Evolutionary conservation across 2,888 invertebrate species (phyloP).

Genomic region (Apodemia mormo): DNA sequence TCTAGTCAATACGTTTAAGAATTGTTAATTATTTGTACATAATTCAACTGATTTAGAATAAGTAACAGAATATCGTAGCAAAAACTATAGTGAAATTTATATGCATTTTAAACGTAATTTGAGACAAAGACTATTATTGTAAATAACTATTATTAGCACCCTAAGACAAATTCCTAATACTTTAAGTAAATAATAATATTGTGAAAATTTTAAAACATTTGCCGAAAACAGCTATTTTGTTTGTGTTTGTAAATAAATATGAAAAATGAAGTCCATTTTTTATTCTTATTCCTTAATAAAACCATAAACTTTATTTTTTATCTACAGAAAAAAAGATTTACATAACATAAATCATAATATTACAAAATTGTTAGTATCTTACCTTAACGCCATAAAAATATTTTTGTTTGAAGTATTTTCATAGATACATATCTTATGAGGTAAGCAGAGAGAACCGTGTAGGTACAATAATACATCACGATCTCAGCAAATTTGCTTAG

Average conservation of each 20-base stretch:
- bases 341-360: no score
- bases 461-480: no score
- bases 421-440: no score
- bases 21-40: conserved; percentile 43
- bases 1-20: conserved; percentile 75
- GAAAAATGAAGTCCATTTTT: not conserved
- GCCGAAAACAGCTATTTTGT: conserved; percentile 26
- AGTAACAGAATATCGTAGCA: conserved; percentile 19
- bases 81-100: conserved; percentile 13
- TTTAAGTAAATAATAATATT: conserved; percentile 55
- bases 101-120: conserved; percentile 37
- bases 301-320: no score
- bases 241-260: conserved; percentile 25
- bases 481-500: no score
- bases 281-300: not conserved
- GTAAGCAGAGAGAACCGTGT: no score
- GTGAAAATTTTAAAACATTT: conserved; percentile 40
- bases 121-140: conserved; percentile 75
- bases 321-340: no score
- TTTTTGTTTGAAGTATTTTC: no score
- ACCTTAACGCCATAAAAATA: no score
- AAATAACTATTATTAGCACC: conserved; percentile 63
- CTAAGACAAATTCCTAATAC: conserved; percentile 78
- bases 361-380: no score
- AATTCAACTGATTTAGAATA: conserved; percentile 25